Evolutionary conservation across 2,888 invertebrate species (phyloP), one percentile per base, ranked within the genome.

Genomic region (Notodonta dromedarius): DNA sequence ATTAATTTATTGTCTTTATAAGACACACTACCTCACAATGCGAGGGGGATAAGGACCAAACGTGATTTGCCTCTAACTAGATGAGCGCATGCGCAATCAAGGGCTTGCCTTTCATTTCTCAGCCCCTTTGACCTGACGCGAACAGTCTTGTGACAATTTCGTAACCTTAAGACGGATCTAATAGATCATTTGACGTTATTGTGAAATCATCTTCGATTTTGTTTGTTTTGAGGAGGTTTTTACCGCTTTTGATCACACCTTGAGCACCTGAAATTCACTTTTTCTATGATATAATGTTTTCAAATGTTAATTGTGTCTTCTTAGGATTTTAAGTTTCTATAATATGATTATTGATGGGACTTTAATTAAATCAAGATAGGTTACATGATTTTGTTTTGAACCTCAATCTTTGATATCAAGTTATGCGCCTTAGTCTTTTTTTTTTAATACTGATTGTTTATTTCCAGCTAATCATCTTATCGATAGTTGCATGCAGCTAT

Each of bases 381-480:
- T 24, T 24, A 24, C 24, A 24, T 2, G 24, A 24, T 24, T 24
- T 24, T 24, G 24, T 24, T 24, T 24, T 24, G 24, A 24, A 24
- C 24, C 24, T 24, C 24, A 24, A 24, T 24, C 24, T 24, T 24
- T 24, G 24, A 24, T 2, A 24, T 24, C 24, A 24, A 24, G 24
- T 24, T 24, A 24, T 24, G 24, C 24, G 24, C 24, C 35, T 35
- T 35, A 35, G 35, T 35, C 35, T 42, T n/a, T 46, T 6, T 46
- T 13, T 35, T 9, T 7, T 53, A 53, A 6, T 4, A 35, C 32
- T 52, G n/a, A 24, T 24, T 35, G 56, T 64, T 66, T 66, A 74
- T 74, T 90, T 88, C 60, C 91, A 93, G 93, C 69, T 93, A 66
- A 74, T 93, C 76, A 75, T 92, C 62, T 68, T 92, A 79, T 85